A percentile compares a stretch with the other conserved stretches of the same genome.
Evolutionary conservation across 2,113 vertebrate genomes (phyloP).

Genomic region (Protobothrops flavoviridis): DNA sequence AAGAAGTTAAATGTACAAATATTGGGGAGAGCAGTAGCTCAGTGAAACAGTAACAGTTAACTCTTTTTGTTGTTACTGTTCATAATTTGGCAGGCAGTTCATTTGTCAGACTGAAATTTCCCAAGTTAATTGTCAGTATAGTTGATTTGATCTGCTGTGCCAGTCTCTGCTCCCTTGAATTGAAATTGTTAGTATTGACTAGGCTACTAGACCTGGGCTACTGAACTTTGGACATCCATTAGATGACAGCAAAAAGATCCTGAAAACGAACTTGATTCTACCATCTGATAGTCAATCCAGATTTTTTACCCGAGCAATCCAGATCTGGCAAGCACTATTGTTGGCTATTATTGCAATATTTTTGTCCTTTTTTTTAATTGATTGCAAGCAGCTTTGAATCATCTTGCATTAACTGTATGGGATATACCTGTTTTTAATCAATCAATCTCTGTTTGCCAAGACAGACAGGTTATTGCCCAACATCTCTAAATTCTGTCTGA

Average conservation of each 20-base stretch:
- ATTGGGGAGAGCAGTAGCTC: neutral
- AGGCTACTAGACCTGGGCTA: neutral
- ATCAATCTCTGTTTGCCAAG: neutral
- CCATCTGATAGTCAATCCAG: neutral
- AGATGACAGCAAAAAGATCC: neutral
- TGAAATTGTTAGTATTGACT: neutral
- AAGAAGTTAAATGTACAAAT: neutral
- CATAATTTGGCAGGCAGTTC: neutral
- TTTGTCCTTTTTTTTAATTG: neutral
- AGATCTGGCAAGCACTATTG: neutral
- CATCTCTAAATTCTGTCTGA: neutral
- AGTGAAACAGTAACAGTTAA: neutral
- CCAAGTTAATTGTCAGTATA: neutral
- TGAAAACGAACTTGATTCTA: neutral
- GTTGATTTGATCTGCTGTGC: neutral
- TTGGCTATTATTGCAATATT: neutral
- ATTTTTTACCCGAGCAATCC: neutral
- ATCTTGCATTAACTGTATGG: neutral
- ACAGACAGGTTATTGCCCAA: neutral
- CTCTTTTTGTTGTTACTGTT: neutral
- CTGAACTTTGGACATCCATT: neutral
- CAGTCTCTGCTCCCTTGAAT: neutral
- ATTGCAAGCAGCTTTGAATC: neutral
- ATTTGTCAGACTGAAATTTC: neutral
- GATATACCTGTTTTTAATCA: neutral